Conservation (phyloP, 2,888 invertebrate genomes). For the Pandemis corylana region DNA sequence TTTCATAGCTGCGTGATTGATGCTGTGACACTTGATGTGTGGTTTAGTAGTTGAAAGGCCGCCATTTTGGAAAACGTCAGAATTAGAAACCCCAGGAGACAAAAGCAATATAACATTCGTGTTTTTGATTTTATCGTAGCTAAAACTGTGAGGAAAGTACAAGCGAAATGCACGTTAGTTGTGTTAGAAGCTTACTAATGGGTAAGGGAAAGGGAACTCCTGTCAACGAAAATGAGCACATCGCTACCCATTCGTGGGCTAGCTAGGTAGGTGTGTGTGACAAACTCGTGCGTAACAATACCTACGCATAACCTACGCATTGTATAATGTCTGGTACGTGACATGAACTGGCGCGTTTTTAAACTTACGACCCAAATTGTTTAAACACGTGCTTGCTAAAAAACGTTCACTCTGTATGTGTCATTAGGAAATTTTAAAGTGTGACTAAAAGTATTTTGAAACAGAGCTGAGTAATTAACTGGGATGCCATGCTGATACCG, state of each 20-base stretch:
- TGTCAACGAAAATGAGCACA: background rate
- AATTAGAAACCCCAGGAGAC: no score
- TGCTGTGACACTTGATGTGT: no score
- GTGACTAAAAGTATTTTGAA: background rate
- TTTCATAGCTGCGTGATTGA: no score
- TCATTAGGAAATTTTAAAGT: background rate
- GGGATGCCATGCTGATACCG: background rate
- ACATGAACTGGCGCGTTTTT: slow-evolving; percentile 3
- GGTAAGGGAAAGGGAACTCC: background rate
- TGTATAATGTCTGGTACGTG: slow-evolving; percentile 12
- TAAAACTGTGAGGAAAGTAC: no score
- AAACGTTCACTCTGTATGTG: background rate
- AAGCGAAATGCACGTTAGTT: background rate
- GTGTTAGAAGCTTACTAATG: background rate
- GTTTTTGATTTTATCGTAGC: no score
- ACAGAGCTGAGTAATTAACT: background rate
- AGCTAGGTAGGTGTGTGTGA: slow-evolving; percentile 12
- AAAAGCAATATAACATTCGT: no score
- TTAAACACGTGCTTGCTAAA: background rate
- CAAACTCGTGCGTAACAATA: background rate
- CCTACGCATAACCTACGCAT: slow-evolving; percentile 19
- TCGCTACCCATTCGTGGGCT: background rate
- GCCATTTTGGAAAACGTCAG: no score
- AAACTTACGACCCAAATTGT: background rate
- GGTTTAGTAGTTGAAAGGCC: no score